Evolutionary conservation across 1,140 invertebrate species (phyloP).

Genomic region (Chymomyza costata): DNA sequence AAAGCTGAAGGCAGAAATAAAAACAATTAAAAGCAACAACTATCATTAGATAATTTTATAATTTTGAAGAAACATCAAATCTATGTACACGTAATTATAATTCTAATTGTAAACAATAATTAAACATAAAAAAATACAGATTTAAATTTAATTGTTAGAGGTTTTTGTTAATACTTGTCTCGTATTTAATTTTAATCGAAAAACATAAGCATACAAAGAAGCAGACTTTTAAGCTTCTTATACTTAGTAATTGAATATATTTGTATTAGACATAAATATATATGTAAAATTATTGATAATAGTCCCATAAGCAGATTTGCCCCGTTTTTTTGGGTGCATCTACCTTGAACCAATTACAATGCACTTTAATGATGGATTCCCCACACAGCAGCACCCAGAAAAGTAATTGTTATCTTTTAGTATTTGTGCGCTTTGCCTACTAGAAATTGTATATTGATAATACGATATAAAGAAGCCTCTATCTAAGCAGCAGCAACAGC

Average conservation of each 20-base stretch:
- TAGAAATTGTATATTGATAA: too few relatives aligned
- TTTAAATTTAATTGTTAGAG: constrained; percentile 55
- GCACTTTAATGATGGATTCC: neutral
- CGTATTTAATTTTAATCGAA: constrained; percentile 30
- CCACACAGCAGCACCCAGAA: neutral
- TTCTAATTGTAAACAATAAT: constrained; percentile 64
- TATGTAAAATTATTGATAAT: constrained; percentile 32
- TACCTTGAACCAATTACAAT: neutral
- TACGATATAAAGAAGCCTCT: too few relatives aligned
- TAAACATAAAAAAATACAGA: constrained; percentile 49
- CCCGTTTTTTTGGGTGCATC: constrained; percentile 44
- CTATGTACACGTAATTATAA: constrained; percentile 62
- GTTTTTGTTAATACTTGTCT: constrained; percentile 43
- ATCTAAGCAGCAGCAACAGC: too few relatives aligned
- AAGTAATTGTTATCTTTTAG: constrained; percentile 24
- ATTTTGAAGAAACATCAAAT: constrained; percentile 48
- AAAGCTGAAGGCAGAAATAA: neutral
- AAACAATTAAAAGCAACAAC: constrained; percentile 23
- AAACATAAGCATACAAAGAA: constrained; percentile 31
- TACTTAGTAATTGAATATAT: neutral
- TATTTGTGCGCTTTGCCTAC: constrained; percentile 7
- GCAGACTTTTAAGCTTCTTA: constrained; percentile 53
- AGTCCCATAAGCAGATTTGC: constrained; percentile 38
- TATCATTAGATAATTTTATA: constrained; percentile 67
- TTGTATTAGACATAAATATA: constrained; percentile 18